Conservation (phyloP, 2,888 invertebrate species). For the Ornithoptera priamus region DNA sequence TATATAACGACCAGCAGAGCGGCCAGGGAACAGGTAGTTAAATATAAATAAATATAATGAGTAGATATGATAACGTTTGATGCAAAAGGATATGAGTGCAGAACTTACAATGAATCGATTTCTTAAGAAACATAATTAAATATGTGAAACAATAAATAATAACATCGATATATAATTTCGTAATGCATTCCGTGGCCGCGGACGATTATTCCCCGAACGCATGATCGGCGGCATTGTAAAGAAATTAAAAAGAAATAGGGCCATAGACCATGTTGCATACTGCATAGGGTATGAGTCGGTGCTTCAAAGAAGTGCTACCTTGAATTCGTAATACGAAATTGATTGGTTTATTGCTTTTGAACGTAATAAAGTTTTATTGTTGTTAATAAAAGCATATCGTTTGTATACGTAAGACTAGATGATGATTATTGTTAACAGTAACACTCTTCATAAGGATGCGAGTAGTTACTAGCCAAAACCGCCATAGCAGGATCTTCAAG, state of each 20-base stretch:
- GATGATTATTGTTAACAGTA: no score
- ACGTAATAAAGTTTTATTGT: conserved; percentile 40
- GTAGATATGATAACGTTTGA: not conserved
- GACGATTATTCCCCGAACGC: conserved; percentile 54
- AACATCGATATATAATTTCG: conserved; percentile 27
- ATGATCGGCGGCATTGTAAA: conserved; percentile 55
- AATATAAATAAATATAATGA: not conserved
- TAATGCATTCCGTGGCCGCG: conserved; percentile 32
- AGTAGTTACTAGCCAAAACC: not conserved
- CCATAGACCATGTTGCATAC: conserved; percentile 51
- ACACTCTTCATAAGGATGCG: conserved; percentile 5
- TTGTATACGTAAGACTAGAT: conserved; percentile 17
- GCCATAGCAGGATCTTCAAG: no score
- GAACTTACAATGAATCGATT: not conserved
- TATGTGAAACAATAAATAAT: conserved; percentile 18
- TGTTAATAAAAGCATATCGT: conserved; percentile 32
- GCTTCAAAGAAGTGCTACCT: conserved; percentile 41
- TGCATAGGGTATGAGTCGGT: conserved; percentile 49
- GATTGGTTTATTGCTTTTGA: conserved; percentile 50
- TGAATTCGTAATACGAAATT: conserved; percentile 55
- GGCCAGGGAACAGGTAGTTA: no score
- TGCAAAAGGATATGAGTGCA: not conserved
- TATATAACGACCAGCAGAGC: no score
- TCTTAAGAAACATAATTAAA: conserved; percentile 8
- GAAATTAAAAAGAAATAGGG: conserved; percentile 72